Base-by-base conservation (phyloP, 2,888 invertebrate genomes). In the Aplocera efformata region DNA sequence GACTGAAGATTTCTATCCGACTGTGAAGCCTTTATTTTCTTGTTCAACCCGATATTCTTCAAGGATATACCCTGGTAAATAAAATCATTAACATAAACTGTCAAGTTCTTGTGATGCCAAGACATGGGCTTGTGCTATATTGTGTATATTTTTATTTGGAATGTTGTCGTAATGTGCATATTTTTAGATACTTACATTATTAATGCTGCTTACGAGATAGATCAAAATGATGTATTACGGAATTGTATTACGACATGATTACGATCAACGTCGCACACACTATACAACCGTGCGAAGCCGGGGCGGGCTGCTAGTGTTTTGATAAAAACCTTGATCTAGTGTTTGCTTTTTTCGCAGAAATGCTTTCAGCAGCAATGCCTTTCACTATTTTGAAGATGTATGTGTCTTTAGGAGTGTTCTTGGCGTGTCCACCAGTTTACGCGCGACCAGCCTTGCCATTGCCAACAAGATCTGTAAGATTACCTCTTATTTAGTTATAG, bases 301-400 rank as follows among this genome's bases (percentile, higher is more conserved):
- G n/a, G n/a, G n/a, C n/a, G n/a, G n/a, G n/a, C n/a, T n/a, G n/a
- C n/a, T n/a, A n/a, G n/a, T n/a, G n/a, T 17, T 17, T 17, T 3
- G 5, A 17, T 5, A 17, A 5, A 17, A 17, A 17, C 2, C 13
- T 5, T 17, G 5, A 17, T 22, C 7, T n/a, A 22, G 7, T 4
- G 6, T 8, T 23, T 7, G 22, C 6, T 40, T n/a, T 7, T 10
- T 30, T 38, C 30, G 3, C 56, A 83, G 83, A 75, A 38, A 58
- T 78, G 33, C 30, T 74, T 1, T 45, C 67, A n/a, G 52, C 67
- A 0, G 49, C 56, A n/a, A 58, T 64, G 25, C 72, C 79, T 1
- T 83, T 84, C 45, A 60, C 61, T 37, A 52, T 79, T 3, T 46
- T 85, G 48, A 85, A 81, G 57, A 84, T 84, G 82, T 72, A 54